Evolutionary conservation across 2,888 invertebrate genomes (phyloP).

Genomic region (Ophion obscuratus): DNA sequence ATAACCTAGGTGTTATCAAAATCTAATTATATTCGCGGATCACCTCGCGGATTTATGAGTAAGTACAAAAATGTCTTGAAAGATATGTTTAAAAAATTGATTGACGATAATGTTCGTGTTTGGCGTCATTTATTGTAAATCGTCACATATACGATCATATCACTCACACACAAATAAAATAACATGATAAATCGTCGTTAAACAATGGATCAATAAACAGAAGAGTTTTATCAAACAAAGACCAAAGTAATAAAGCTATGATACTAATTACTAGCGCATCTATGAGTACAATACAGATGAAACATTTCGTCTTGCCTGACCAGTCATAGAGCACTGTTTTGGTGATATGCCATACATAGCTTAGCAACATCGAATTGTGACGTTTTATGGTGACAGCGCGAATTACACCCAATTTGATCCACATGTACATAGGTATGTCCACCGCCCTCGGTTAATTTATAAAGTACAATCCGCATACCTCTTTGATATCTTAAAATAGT

Average conservation of each 20-base stretch:
- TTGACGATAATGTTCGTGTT: constrained; percentile 42
- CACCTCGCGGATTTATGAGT: no score
- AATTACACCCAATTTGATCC: constrained; percentile 25
- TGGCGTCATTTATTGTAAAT: constrained; percentile 72
- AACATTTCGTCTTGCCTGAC: constrained; percentile 27
- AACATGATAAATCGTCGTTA: constrained; percentile 44
- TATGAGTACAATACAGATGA: constrained; percentile 42
- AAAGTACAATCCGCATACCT: neutral
- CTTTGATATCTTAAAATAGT: neutral
- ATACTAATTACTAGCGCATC: constrained; percentile 31
- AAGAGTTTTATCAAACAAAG: constrained; percentile 44
- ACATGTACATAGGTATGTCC: constrained; percentile 24
- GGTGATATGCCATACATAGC: constrained; percentile 11
- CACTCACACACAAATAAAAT: constrained; percentile 73
- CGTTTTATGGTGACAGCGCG: constrained; percentile 29
- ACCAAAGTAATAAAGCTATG: constrained; percentile 37
- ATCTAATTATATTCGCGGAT: neutral
- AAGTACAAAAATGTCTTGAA: neutral
- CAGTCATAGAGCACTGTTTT: constrained; percentile 13
- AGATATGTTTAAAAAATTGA: neutral
- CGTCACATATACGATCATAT: constrained; percentile 71
- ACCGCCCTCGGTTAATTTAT: constrained; percentile 48
- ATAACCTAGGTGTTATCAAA: neutral
- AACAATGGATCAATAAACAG: constrained; percentile 44
- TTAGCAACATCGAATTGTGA: constrained; percentile 17